Base-by-base conservation (phyloP, 2,888 invertebrate genomes). In the Torymus texanus region DNA sequence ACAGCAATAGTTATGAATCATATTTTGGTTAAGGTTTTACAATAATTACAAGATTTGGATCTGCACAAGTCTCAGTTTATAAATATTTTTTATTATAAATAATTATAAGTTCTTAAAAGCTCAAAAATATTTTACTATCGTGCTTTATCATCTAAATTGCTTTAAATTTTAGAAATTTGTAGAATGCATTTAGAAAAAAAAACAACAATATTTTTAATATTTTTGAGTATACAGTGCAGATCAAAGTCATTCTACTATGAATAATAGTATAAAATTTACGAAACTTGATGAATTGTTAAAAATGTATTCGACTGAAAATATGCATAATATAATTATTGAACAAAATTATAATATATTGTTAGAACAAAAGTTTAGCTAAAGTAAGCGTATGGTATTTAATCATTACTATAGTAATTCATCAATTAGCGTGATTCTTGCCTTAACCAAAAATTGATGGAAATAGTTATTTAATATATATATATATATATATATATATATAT, bases 11-110 rank as follows among this genome's bases (percentile, higher is more conserved):
- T 67, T 72, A 70, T 65, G 13, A 65, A 71, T 76, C 18, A 10
- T n/a, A 14, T 63, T 81, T 78, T 75, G 81, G 67, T 75, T 78
- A 63, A 81, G 73, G 67, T 63, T 65, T 0, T 24, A 58, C 14
- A 16, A 58, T 13, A 21, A n/a, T 63, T 24, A 18, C 29, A 58
- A 68, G 66, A 61, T 56, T 61, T 41, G 56, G 56, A 29, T 76
- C 58, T 76, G 62, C 56, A 63, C 56, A 61, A 63, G 56, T 41
- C 16, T 21, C n/a, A 51, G 41, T 21, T 41, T 18, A 21, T 61
- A 53, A 58, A 24, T 59, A 16, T 29, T 67, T 68, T 72, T 41
- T 29, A 16, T 53, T 68, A 68, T n/a, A 12, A 18, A 59, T 58
- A 59, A 16, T 75, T 63, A 13, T 63, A 58, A 62, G 53, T 75